Evolutionary conservation across 2,113 vertebrate genomes (phyloP).

Genomic region (Ciconia stormi): DNA sequence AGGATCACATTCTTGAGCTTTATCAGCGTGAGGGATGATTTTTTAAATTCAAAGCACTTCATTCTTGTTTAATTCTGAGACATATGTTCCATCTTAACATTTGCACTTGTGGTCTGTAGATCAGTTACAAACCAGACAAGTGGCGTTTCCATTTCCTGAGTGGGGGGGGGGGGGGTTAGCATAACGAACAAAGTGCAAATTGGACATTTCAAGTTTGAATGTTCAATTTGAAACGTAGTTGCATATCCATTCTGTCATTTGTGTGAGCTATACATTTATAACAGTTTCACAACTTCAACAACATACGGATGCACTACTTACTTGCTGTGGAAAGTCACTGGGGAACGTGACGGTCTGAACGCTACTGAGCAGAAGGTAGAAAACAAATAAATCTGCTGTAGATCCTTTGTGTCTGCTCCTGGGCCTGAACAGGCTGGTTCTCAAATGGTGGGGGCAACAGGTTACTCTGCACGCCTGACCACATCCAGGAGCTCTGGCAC

Average conservation of each 20-base stretch:
- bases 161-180: not conserved
- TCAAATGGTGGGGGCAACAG: not conserved
- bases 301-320: accelerated
- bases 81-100: accelerated
- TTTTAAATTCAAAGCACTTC: not conserved
- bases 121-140: not conserved
- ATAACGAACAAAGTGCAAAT: not conserved
- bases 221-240: not conserved
- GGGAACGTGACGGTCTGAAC: accelerated
- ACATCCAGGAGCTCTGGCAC: conserved; percentile 34
- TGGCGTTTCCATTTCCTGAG: not conserved
- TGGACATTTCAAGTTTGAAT: not conserved
- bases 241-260: no score
- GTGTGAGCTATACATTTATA: not conserved
- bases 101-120: not conserved
- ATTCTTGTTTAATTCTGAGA: not conserved
- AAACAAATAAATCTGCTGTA: not conserved
- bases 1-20: not conserved
- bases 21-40: not conserved
- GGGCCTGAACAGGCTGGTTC: not conserved
- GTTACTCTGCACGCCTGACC: not conserved
- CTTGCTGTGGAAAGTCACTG: not conserved
- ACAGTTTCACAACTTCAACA: not conserved
- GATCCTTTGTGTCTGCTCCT: not conserved
- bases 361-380: not conserved